Evolutionary conservation across 2,888 invertebrate genomes (phyloP).

Genomic region (Sericinus montela): DNA sequence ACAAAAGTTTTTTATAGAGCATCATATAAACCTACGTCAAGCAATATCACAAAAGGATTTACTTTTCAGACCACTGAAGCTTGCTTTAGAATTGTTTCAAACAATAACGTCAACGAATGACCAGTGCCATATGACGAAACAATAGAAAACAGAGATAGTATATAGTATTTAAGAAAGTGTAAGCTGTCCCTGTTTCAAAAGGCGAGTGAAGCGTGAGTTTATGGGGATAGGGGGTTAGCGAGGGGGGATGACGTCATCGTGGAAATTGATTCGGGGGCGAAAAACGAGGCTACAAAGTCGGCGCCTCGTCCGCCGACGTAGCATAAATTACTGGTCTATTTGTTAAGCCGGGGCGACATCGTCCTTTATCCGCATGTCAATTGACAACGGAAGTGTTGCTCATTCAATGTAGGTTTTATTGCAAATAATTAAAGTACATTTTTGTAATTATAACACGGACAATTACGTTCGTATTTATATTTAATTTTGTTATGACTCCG

Average conservation of each 20-base stretch:
- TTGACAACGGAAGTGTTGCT: slow-evolving; percentile 7
- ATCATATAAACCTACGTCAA: no score
- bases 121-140: not conserved
- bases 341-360: slow-evolving; percentile 46
- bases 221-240: slow-evolving; percentile 31
- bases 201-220: slow-evolving; percentile 19
- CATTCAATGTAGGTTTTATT: slow-evolving; percentile 10
- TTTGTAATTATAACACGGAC: not conserved
- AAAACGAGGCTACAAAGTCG: slow-evolving; percentile 66
- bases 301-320: slow-evolving; percentile 51
- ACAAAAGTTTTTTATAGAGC: no score
- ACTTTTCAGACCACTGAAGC: not conserved
- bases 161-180: slow-evolving; percentile 34
- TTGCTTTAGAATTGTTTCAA: slow-evolving; percentile 5
- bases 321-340: slow-evolving; percentile 67
- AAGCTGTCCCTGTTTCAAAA: slow-evolving; percentile 46
- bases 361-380: slow-evolving; percentile 22
- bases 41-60: no score
- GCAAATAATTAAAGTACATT: slow-evolving; percentile 4
- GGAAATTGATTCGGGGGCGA: slow-evolving; percentile 72
- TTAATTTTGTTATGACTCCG: no score
- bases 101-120: not conserved
- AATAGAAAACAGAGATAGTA: slow-evolving; percentile 4
- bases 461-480: not conserved
- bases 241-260: slow-evolving; percentile 60